These are phyloP conservation scores for Theocolax elegans DNA, from an alignment of 1,140 invertebrate species.

Conservation along the genomic window DNA sequence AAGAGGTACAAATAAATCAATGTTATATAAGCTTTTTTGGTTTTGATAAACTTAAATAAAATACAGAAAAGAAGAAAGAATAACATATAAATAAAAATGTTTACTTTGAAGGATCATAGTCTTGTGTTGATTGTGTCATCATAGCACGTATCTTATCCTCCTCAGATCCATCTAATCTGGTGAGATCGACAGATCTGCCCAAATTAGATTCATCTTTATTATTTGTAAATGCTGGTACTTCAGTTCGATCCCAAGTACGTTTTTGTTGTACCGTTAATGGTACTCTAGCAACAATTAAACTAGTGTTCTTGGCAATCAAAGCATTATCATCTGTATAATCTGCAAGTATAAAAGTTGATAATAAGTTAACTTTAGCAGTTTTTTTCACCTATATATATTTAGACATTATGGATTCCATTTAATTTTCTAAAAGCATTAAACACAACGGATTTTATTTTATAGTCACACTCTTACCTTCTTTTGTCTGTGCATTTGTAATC, in stretches of 20 bases:
- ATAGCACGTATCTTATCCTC: slow-evolving; percentile 97
- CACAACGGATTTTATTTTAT: neutral
- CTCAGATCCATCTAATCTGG: slow-evolving; percentile 90
- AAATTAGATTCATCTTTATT: slow-evolving; percentile 70
- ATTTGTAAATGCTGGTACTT: slow-evolving; percentile 64
- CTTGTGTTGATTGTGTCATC: slow-evolving; percentile 95
- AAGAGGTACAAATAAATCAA: neutral
- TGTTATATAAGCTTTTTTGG: no score
- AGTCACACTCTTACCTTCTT: slow-evolving; percentile 86
- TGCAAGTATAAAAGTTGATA: slow-evolving; percentile 75
- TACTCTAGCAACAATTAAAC: slow-evolving; percentile 92
- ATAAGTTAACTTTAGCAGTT: slow-evolving; percentile 38
- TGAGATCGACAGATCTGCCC: slow-evolving; percentile 82
- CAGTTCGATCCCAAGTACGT: slow-evolving; percentile 76
- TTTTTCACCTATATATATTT: neutral
- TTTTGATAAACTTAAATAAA: no score
- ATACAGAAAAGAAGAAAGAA: no score
- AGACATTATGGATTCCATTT: neutral
- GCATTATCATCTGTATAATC: slow-evolving; percentile 91
- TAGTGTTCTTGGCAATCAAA: slow-evolving; percentile 96
- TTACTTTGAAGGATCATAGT: slow-evolving; percentile 97
- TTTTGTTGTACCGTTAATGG: slow-evolving; percentile 83
- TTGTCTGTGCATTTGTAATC: slow-evolving; percentile 97
- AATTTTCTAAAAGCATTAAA: slow-evolving; percentile 12
- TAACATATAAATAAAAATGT: neutral